These are phyloP conservation scores for Rhamphomyia laevipes DNA, from an alignment of 2,888 invertebrate species.

Conservation along the genomic window DNA sequence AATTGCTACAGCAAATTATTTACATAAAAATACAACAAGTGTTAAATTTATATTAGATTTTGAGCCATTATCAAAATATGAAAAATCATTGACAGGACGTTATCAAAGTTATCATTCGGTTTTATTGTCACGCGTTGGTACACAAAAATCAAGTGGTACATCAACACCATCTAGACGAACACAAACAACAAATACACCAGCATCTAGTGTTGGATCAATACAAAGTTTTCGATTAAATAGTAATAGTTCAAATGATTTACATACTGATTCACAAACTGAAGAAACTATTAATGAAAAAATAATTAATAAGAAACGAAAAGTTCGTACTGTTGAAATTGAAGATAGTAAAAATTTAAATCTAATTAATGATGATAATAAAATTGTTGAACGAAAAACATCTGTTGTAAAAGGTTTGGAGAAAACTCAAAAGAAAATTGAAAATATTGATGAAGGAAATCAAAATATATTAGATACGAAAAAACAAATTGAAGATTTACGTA, in stretches of 20 bases:
- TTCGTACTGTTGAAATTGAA: slow-evolving; percentile 36
- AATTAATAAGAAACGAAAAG: slow-evolving; percentile 28
- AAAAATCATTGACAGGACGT: slow-evolving; percentile 40
- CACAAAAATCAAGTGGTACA: slow-evolving; percentile 17
- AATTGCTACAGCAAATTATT: slow-evolving; percentile 40
- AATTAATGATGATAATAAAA: background rate
- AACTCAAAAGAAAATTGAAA: slow-evolving; percentile 3
- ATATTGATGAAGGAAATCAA: slow-evolving; percentile 24
- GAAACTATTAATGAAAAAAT: slow-evolving; percentile 6
- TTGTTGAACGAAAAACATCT: slow-evolving; percentile 4
- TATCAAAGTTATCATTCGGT: slow-evolving; percentile 24
- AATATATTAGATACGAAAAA: slow-evolving; percentile 47
- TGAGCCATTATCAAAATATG: slow-evolving; percentile 40
- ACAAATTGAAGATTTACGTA: slow-evolving; percentile 44
- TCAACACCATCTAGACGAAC: slow-evolving; percentile 7
- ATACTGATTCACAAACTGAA: slow-evolving; percentile 6
- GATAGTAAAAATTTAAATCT: slow-evolving; percentile 14
- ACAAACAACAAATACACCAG: slow-evolving; percentile 22
- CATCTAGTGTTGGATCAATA: slow-evolving; percentile 31
- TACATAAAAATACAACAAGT: slow-evolving; percentile 43
- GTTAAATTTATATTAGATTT: slow-evolving; percentile 47
- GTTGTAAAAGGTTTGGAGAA: background rate
- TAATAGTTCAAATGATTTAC: slow-evolving; percentile 4
- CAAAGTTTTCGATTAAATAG: slow-evolving; percentile 16
- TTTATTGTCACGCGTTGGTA: slow-evolving; percentile 1